Evolutionary conservation across 1,140 invertebrate species (phyloP), one percentile per base, ranked within the genome.

Genomic region (Calliphora vicina): DNA sequence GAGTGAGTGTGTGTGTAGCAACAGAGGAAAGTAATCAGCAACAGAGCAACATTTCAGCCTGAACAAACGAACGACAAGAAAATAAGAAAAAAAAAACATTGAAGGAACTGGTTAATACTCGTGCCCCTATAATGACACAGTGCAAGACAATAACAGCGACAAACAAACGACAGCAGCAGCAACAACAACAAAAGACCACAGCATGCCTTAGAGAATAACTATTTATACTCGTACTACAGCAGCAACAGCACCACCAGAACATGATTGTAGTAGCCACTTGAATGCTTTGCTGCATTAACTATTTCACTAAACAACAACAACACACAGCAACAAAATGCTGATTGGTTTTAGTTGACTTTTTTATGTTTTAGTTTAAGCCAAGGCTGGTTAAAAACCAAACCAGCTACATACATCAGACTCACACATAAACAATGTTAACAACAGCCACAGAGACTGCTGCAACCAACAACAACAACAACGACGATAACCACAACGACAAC

Each of bases 1-100:
- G 71, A 10, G 15, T 20, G 6, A 20, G 23, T 73, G 71, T 25
- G 15, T 20, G 71, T 27, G 26, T 73, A 5, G 71, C 71, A 74
- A 42, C 35, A 42, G 42, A 80, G 73, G 73, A 76, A 76, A 76
- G 73, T 76, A 76, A 78, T 45, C 45, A 61, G 61, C 15, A 82
- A 71, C 27, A 82, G 20, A 29, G 27, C 15, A n/a, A 72, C 43
- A 81, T 27, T n/a, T 10, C 61, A 43, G 27, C 61, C 67, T 20
- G 9, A 80, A 80, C 78, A 25, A 67, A 57, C 15, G 50, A n/a
- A n/a, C 15, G 50, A 57, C 15, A 73, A 12, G 26, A 73, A 73
- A 73, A 20, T 15, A 26, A 73, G 4, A 73, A 9, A 12, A 73
- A 26, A 12, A 35, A 73, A 26, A 73, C 15, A 73, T 4, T 27